Evolutionary conservation across 2,797 vertebrate genomes (phyloP), one percentile per base, ranked within the genome.

Genomic region (Amblyopsis hoosieri): DNA sequence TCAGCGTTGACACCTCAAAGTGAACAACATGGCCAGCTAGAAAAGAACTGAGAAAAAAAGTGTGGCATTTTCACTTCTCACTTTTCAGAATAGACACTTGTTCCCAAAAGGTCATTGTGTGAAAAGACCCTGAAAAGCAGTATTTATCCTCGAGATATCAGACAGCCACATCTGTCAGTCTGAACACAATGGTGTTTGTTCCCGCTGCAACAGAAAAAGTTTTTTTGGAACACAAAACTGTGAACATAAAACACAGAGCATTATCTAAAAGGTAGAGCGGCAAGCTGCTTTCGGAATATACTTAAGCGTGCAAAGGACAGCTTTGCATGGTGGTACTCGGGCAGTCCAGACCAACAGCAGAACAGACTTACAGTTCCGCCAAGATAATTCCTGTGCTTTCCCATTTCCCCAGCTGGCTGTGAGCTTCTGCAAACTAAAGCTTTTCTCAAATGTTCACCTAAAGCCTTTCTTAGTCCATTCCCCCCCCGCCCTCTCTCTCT

Each of bases 301-400:
- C 8, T 37, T 6, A 8, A 37, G 6, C 71, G 54, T 64, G 52
- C 64, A 54, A 82, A 85, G 76, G 78, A 64, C 60, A 78, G 42
- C 52, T 54, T 54, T 56, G 69, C 64, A 60, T 2, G 1, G 64
- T 69, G 63, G 72, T 67, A 71, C 58, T 69, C 15, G 33, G 8
- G n/a, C 67, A 74, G 31, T 66, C 15, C 61, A 52, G 14, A 52
- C 60, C 63, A 63, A 47, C 57, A 67, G 64, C 45, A 29, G 57
- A 57, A 71, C 60, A 46, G 50, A 68, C 71, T 82, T 71, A 78
- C 13, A 74, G 62, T 74, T 75, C 68, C 57, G 45, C 12, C 46
- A 66, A 79, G 79, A 71, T 79, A 76, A 83, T 66, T 75, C 71
- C 69, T 77, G 52, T 58, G 60, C 71, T 81, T 75, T 77, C 23